Percentiles rank a stretch among this genome's conserved stretches.
Conservation (phyloP, 2,113 vertebrate genomes). For the Gobio gobio region DNA sequence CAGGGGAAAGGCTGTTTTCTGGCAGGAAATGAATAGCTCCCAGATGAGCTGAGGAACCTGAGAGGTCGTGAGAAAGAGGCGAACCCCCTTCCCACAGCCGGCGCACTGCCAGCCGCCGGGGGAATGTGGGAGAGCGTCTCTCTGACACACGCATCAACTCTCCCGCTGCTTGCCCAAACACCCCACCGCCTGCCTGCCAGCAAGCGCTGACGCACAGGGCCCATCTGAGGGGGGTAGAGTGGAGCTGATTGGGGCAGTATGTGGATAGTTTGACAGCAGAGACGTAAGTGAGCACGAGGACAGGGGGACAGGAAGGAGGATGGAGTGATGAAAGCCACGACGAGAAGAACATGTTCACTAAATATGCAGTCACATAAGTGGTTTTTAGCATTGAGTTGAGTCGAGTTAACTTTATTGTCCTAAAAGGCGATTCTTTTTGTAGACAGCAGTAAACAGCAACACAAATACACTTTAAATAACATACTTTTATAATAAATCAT, state of each 20-base stretch:
- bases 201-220: conserved; percentile 75
- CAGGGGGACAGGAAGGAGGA: not conserved
- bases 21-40: conserved; percentile 99
- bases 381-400: not conserved
- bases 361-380: not conserved
- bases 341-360: conserved; percentile 47
- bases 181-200: conserved; percentile 68
- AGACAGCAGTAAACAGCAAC: too few species aligned
- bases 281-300: conserved; percentile 48
- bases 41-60: conserved; percentile 97
- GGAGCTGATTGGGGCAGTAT: conserved; percentile 58
- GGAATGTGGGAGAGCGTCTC: conserved; percentile 84
- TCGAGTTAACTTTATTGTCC: too few species aligned
- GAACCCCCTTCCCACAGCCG: conserved; percentile 88
- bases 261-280: conserved; percentile 45
- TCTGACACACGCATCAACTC: conserved; percentile 89
- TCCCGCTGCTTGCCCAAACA: conserved; percentile 70
- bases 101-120: conserved; percentile 90
- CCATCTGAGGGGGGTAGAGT: conserved; percentile 67
- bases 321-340: not conserved
- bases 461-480: too few species aligned
- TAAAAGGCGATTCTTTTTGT: too few species aligned
- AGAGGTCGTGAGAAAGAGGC: conserved; percentile 98
- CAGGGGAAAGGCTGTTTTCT: conserved; percentile 91
- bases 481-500: too few species aligned